phyloP scores from a whole-genome alignment of 1,140 invertebrate species.

The Melipona quadrifasciata region DNA sequence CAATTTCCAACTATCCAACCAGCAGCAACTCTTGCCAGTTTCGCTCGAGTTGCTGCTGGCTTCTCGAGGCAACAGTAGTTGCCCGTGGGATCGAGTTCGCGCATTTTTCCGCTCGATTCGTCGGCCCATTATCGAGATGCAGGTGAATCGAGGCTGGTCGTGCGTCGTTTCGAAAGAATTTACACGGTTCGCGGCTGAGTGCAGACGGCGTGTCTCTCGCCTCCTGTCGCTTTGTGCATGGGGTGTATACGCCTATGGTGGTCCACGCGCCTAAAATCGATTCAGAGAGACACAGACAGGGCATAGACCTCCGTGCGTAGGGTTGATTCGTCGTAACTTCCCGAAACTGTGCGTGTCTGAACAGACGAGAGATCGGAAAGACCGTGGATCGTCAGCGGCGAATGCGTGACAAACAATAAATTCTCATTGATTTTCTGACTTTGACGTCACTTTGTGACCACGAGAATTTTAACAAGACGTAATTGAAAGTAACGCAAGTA shows the following conservation, averaged over 20 bases:
- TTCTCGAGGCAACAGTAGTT: not conserved
- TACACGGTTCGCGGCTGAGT: not conserved
- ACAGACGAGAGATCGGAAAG: not conserved
- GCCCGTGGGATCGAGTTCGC: not conserved
- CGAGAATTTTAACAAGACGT: not conserved
- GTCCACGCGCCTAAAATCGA: slow-evolving; percentile 73
- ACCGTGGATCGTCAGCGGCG: not conserved
- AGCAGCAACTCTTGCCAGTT: too few relatives aligned
- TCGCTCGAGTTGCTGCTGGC: too few relatives aligned
- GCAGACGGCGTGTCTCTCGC: slow-evolving; percentile 18
- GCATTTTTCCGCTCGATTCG: not conserved
- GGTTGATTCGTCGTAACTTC: slow-evolving; percentile 63
- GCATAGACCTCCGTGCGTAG: slow-evolving; percentile 67
- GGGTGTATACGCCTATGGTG: slow-evolving; percentile 59
- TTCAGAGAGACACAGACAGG: slow-evolving; percentile 71
- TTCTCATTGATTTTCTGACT: not conserved
- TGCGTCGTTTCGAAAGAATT: slow-evolving; percentile 10
- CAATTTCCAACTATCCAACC: not conserved
- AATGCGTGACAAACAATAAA: not conserved
- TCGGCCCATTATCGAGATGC: slow-evolving; percentile 4
- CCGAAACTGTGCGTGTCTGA: not conserved
- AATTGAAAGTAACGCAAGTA: not conserved
- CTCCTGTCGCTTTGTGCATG: slow-evolving; percentile 32
- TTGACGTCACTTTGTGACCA: not conserved
- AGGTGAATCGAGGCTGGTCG: not conserved